These are phyloP conservation scores for Hemicordylus capensis DNA, from an alignment of 2,113 vertebrate genomes.

Conservation along the genomic window DNA sequence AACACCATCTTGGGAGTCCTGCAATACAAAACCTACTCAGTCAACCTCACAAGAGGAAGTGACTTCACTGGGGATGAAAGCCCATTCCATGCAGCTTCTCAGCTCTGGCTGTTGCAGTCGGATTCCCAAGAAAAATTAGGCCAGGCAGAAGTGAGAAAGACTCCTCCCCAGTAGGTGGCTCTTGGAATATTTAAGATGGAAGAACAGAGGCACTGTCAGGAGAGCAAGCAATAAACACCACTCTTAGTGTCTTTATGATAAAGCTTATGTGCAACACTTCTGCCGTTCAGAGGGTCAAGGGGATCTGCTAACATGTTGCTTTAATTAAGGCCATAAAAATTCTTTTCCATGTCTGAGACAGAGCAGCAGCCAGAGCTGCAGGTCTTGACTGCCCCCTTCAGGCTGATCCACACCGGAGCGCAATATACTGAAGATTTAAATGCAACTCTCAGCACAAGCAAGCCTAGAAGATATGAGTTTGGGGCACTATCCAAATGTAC, in stretches of 20 bases:
- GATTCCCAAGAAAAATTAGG: neutral
- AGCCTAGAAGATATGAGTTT: too few relatives aligned
- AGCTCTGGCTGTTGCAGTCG: neutral
- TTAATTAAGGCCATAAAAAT: conserved; percentile 5
- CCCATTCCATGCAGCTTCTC: neutral
- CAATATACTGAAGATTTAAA: neutral
- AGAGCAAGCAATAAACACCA: neutral
- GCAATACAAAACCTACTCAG: neutral
- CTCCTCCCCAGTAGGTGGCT: too few relatives aligned
- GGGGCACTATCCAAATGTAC: too few relatives aligned
- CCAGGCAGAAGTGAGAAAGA: too few relatives aligned
- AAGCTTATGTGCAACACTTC: neutral
- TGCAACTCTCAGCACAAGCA: neutral
- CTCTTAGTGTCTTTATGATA: neutral
- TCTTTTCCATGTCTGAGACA: neutral
- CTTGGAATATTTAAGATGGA: neutral
- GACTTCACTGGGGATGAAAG: neutral
- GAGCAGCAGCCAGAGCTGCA: neutral
- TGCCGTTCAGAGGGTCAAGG: conserved; percentile 1
- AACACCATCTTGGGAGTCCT: neutral
- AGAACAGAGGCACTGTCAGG: neutral
- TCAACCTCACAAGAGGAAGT: neutral
- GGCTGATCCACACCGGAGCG: neutral
- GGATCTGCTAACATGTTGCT: neutral
- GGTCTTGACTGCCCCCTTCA: neutral